These are phyloP conservation scores for Stigmatopora argus DNA, from an alignment of 2,113 vertebrate species.

Conservation along the genomic window DNA sequence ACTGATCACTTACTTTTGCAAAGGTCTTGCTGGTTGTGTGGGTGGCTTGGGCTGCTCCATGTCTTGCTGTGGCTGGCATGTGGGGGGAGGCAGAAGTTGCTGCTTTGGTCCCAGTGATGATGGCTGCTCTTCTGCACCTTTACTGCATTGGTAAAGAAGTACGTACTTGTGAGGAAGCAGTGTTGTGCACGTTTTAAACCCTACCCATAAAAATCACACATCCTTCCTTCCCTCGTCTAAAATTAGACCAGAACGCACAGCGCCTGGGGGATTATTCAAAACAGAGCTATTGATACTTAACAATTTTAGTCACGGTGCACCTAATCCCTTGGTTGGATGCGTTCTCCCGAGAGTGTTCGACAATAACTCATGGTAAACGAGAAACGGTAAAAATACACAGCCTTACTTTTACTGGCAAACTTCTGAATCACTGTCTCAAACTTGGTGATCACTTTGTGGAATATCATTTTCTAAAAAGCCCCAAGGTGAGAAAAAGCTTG, in stretches of 20 bases:
- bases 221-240: conserved; percentile 36
- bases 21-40: conserved; percentile 79
- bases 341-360: conserved; percentile 28
- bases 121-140: conserved; percentile 91
- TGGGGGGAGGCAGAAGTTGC: conserved; percentile 82
- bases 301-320: conserved; percentile 40
- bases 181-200: conserved; percentile 7
- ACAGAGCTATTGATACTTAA: conserved; percentile 60
- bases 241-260: conserved; percentile 27
- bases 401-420: conserved; percentile 68
- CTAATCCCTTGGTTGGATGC: conserved; percentile 44
- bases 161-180: conserved; percentile 21
- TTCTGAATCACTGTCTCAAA: conserved; percentile 56
- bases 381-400: neutral
- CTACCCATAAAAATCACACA: conserved; percentile 28
- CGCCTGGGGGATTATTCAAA: conserved; percentile 34
- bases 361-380: conserved; percentile 10
- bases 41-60: conserved; percentile 76
- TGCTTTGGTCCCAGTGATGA: conserved; percentile 86
- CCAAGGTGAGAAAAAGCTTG: conserved; percentile 1
- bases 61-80: conserved; percentile 81
- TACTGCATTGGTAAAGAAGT: conserved; percentile 68
- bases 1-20: conserved; percentile 80
- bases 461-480: conserved; percentile 43
- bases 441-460: conserved; percentile 49